A percentile compares a stretch with the other conserved stretches of the same genome.
These are phyloP conservation scores for Styela clava DNA, from an alignment of 23 tunicate genomes.

Conservation along the genomic window DNA sequence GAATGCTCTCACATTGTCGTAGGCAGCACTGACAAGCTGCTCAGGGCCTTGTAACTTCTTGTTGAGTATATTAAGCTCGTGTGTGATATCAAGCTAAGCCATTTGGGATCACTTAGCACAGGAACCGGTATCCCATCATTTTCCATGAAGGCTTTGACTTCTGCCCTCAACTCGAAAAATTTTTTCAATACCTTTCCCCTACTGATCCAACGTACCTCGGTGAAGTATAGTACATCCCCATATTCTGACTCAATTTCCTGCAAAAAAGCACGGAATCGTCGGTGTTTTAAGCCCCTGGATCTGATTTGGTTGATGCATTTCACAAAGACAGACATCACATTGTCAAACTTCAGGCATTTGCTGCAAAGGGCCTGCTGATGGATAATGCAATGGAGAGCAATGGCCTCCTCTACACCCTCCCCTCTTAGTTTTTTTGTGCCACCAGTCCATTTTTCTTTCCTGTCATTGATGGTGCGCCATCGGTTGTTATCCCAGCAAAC, in stretches of 20 bases:
- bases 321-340: conserved; percentile 43
- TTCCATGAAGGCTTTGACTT: conserved; percentile 23
- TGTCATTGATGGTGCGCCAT: conserved; percentile 41
- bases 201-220: conserved; percentile 47
- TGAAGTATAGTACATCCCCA: conserved; percentile 39
- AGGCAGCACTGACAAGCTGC: conserved; percentile 34
- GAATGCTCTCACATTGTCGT: conserved; percentile 35
- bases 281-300: conserved; percentile 32
- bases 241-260: conserved; percentile 9
- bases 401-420: conserved; percentile 39
- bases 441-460: too few relatives aligned
- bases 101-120: too few relatives aligned
- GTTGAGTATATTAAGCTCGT: conserved; percentile 31
- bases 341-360: conserved; percentile 26
- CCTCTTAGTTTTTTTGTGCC: conserved; percentile 29
- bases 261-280: conserved; percentile 18
- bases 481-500: conserved; percentile 41
- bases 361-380: background rate
- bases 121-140: conserved; percentile 28
- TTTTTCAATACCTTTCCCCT: conserved; percentile 37
- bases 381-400: conserved; percentile 19
- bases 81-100: conserved; percentile 37
- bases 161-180: conserved; percentile 28
- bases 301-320: conserved; percentile 34
- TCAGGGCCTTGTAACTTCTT: conserved; percentile 29